A percentile compares a stretch with the other conserved stretches of the same genome.
Conservation (phyloP, 2,888 invertebrate genomes). For the Drosophila flavopinicola region DNA sequence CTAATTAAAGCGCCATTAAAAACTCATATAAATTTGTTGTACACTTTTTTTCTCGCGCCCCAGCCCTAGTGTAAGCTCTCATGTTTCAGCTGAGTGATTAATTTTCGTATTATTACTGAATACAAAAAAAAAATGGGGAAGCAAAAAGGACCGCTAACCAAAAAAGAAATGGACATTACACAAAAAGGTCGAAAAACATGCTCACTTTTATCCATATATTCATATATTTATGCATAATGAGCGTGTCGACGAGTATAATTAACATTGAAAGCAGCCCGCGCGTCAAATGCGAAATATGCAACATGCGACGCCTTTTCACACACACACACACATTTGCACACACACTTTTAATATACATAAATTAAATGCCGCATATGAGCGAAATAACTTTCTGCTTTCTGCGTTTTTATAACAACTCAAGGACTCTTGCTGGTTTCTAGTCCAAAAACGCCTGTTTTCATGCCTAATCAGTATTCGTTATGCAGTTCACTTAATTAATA, state of each 20-base stretch:
- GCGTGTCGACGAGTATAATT: slow-evolving; percentile 65
- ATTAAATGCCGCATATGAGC: slow-evolving; percentile 43
- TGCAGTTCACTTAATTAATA: slow-evolving; percentile 6
- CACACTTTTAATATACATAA: slow-evolving; percentile 42
- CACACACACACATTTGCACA: slow-evolving; percentile 3
- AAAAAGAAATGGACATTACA: slow-evolving; percentile 36
- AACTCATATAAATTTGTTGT: slow-evolving; percentile 60
- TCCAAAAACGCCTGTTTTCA: neutral
- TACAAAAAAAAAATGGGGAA: slow-evolving; percentile 10
- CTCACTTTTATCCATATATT: slow-evolving; percentile 61
- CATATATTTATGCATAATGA: slow-evolving; percentile 71
- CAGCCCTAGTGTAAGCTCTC: slow-evolving; percentile 5
- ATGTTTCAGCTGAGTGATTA: slow-evolving; percentile 62
- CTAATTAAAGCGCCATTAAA: slow-evolving; percentile 74
- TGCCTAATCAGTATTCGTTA: neutral
- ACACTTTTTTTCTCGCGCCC: slow-evolving; percentile 1
- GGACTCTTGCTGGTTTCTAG: neutral
- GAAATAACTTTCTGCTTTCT: neutral
- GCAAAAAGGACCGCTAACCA: neutral
- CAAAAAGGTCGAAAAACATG: slow-evolving; percentile 61
- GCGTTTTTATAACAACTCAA: slow-evolving; percentile 1
- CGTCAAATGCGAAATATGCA: slow-evolving; percentile 65
- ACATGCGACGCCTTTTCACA: slow-evolving; percentile 53
- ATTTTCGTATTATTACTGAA: slow-evolving; percentile 72
- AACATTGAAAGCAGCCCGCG: slow-evolving; percentile 67